Percentiles rank a stretch among this genome's conserved stretches.
Conservation (phyloP, 2,113 vertebrate genomes). For the Triplophysa rosa region DNA sequence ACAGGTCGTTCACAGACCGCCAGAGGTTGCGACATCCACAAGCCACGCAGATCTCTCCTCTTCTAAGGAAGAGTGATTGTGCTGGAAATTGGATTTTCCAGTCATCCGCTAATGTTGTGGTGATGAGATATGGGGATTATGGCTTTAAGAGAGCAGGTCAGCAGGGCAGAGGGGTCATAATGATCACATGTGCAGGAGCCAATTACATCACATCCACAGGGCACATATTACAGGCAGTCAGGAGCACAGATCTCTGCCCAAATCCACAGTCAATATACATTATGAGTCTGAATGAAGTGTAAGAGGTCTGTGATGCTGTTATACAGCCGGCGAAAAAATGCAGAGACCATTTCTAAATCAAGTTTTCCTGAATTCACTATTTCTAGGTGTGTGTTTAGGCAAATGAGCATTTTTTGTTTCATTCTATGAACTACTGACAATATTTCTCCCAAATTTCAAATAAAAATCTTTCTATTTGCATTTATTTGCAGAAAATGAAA, state of each 20-base stretch:
- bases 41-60: neutral
- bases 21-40: neutral
- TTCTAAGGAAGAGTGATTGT: neutral
- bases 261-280: neutral
- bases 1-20: neutral
- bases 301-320: neutral
- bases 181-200: neutral
- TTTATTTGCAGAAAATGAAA: too few relatives aligned
- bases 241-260: neutral
- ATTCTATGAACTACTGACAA: too few relatives aligned
- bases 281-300: neutral
- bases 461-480: too few relatives aligned
- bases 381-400: too few relatives aligned
- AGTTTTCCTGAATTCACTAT: too few relatives aligned
- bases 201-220: neutral
- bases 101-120: neutral
- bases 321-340: neutral
- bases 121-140: slow-evolving; percentile 28
- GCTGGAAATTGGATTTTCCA: slow-evolving; percentile 2
- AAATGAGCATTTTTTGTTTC: too few relatives aligned
- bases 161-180: neutral
- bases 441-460: too few relatives aligned
- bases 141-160: slow-evolving; percentile 7
- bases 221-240: neutral
- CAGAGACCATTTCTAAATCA: too few relatives aligned